Evolutionary conservation across 2,113 vertebrate species (phyloP).

Genomic region (Pipa parva): DNA sequence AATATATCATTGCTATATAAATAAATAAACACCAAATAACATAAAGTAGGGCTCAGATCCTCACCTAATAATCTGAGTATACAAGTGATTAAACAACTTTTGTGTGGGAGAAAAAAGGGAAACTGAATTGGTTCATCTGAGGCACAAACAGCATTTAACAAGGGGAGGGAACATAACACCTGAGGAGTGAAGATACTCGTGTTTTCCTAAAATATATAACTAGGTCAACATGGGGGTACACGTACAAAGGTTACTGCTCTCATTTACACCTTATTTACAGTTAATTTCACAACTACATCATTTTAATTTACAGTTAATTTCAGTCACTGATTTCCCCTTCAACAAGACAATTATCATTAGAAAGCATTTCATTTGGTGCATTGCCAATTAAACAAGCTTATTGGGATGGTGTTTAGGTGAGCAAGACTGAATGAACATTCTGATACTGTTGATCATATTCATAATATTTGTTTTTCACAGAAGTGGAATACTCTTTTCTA

Average conservation of each 20-base stretch:
- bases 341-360: slow-evolving; percentile 1
- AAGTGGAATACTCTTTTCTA: too few relatives aligned
- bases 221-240: not conserved
- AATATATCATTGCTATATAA: too few relatives aligned
- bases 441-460: too few relatives aligned
- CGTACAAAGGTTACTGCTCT: not conserved
- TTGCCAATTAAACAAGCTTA: not conserved
- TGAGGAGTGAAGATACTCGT: not conserved
- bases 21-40: too few relatives aligned
- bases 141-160: not conserved
- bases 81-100: too few relatives aligned
- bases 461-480: too few relatives aligned
- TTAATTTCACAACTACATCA: not conserved
- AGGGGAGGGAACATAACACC: not conserved
- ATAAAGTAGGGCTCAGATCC: too few relatives aligned
- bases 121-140: not conserved
- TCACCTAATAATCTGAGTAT: too few relatives aligned
- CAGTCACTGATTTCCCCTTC: not conserved
- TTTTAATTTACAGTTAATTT: not conserved
- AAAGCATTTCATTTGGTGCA: not conserved
- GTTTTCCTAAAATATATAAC: not conserved
- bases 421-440: not conserved
- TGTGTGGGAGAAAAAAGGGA: not conserved
- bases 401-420: slow-evolving; percentile 11
- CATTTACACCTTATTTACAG: not conserved